phyloP scores from a whole-genome alignment of 2,113 vertebrate species.

The Bolborhynchus lineola region DNA sequence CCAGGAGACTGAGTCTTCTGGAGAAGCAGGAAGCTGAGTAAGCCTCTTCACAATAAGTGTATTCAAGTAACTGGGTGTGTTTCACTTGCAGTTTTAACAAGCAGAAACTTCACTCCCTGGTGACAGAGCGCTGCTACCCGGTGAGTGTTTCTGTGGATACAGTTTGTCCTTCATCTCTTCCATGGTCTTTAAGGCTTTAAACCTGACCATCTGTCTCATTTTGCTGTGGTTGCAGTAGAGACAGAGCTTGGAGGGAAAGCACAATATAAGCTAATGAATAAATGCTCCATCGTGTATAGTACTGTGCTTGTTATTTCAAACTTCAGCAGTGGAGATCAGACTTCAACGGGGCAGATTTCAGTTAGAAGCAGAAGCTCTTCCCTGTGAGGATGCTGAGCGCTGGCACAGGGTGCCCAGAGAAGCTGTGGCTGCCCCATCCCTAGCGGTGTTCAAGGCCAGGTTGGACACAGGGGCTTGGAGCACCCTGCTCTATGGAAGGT shows the following conservation, averaged over 20 bases:
- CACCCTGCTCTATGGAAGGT: background rate
- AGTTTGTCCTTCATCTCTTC: background rate
- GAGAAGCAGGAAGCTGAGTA: background rate
- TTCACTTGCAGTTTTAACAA: constrained; percentile 81
- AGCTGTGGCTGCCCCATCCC: background rate
- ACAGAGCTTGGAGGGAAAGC: background rate
- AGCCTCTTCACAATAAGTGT: background rate
- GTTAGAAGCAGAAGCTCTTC: background rate
- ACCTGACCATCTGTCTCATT: accelerated
- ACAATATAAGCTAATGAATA: background rate
- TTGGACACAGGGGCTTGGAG: background rate
- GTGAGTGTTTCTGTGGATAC: constrained; percentile 70
- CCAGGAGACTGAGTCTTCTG: background rate
- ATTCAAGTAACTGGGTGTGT: background rate
- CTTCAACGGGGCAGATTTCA: background rate
- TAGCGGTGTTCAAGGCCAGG: background rate
- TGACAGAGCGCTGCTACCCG: constrained; percentile 93
- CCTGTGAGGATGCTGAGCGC: background rate
- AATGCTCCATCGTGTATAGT: accelerated
- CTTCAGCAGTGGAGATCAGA: background rate
- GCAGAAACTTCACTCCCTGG: constrained; percentile 86
- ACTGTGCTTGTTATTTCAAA: accelerated
- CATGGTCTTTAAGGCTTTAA: background rate
- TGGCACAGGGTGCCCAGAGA: background rate
- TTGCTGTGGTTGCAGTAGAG: background rate